Base-by-base conservation (phyloP, 2,888 invertebrate species). In the Homarus gammarus region DNA sequence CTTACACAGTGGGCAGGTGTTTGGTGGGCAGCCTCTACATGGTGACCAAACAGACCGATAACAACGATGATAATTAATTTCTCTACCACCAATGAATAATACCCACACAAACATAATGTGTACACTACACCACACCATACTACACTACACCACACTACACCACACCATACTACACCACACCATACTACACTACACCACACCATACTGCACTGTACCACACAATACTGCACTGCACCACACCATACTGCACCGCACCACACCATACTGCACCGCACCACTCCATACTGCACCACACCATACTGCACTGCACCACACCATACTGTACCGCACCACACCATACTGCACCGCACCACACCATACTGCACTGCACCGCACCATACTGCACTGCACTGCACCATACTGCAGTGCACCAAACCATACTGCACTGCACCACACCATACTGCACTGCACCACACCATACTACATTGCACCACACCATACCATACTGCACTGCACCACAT, bases 141-240 rank as follows among this genome's bases (percentile, higher is more conserved):
- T 38, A 70, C 31, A 31, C 22, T 38, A 70, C 70, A 5, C 31
- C 31, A 68, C 68, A 68, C 68, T 31, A 68, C 68, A 70, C 70
- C 31, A 70, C 70, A 70, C 38, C 31, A 70, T 31, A 5, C 44
- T 27, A 22, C 77, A 77, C 31, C 44, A 77, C 77, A 77, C 3
- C 22, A 38, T 40, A 77, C 77, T 18, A 38, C 77, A 77, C 10
- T 44, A 77, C 77, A 40, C 77, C n/a, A 77, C 77, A 77, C 77
- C n/a, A 77, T 27, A 36, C n/a, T 40, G 77, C 8, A 75, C 75
- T 33, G 75, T 75, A 75, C n/a, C 33, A 75, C 40, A 75, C 38
- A 33, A 75, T 75, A 33, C 75, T 31, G 18, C 70, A 70, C 12
- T 38, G 70, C 70, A 70, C 31, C 2, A 27, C 27, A 70, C 70